Evolutionary conservation across 2,888 invertebrate species (phyloP).

Genomic region (Cremastinae sp.): DNA sequence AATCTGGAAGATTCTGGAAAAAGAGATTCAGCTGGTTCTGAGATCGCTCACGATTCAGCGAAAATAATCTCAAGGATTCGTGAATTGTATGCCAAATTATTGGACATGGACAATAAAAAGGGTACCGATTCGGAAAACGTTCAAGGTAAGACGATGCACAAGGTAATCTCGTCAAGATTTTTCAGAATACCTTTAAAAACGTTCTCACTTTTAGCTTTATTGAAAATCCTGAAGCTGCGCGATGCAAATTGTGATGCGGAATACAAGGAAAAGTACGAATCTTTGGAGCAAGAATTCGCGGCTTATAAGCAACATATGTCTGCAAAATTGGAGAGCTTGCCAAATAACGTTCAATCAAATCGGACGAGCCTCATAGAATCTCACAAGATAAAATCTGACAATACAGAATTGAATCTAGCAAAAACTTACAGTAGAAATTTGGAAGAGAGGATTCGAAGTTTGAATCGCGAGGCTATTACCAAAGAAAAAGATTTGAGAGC

Average conservation of each 20-base stretch:
- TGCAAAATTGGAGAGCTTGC: constrained; percentile 51
- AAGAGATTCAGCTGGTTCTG: constrained; percentile 63
- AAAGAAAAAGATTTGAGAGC: constrained; percentile 85
- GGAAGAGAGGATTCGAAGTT: constrained; percentile 85
- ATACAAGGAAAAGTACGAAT: constrained; percentile 86
- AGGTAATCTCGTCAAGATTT: too few relatives aligned
- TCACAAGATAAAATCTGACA: constrained; percentile 67
- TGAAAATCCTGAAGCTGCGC: constrained; percentile 76
- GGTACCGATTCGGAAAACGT: constrained; percentile 74
- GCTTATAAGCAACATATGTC: constrained; percentile 82
- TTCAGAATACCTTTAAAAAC: not conserved
- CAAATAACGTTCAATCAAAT: constrained; percentile 45
- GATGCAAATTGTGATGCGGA: constrained; percentile 74
- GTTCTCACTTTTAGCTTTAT: constrained; percentile 74
- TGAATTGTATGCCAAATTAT: constrained; percentile 79
- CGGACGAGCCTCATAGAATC: constrained; percentile 65
- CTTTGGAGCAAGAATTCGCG: constrained; percentile 86
- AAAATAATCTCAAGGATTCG: constrained; percentile 75
- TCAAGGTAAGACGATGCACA: constrained; percentile 78
- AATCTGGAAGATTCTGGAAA: constrained; percentile 70
- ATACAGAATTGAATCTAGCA: constrained; percentile 80
- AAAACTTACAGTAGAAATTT: constrained; percentile 85
- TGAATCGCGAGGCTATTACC: constrained; percentile 84
- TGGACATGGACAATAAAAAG: constrained; percentile 80
- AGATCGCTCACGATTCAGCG: constrained; percentile 66